Base-by-base conservation (phyloP, 2,113 vertebrate species). In the Menidia beryllina region DNA sequence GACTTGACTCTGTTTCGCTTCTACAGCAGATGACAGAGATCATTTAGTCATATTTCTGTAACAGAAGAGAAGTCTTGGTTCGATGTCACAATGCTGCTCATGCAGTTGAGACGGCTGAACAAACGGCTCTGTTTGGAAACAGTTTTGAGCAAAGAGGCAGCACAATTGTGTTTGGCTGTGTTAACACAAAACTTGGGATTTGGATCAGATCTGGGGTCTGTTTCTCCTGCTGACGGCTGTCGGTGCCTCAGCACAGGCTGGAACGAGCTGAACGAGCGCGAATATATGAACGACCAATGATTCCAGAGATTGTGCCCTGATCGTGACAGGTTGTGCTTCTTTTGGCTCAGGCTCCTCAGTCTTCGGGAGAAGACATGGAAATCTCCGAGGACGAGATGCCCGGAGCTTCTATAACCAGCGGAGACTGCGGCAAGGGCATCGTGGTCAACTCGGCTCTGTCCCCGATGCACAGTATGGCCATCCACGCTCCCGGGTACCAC, bases 321-420 rank as follows among this genome's bases (percentile, higher is more conserved):
- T 59, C 23, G 38, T 79, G 41, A 84, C 56, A 10, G 1, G 11
- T 50, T 73, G n/a, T 59, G 11, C n/a, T 3, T 59, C n/a, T 83
- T 41, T 38, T 25, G 49, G 0, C 30, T 0, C 87, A 99, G 98
- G 91, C 86, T 81, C 94, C 95, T 79, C 96, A 96, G 81, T 99
- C 97, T 19, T 99, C 98, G 0, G 97, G 97, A 4, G 98, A 99
- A 80, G 98, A 99, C 91, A 99, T 99, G 98, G 98, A 99, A 78
- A 99, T 99, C 91, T 99, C 98, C 0, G 98, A 99, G 0, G 97
- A 98, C 0, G 98, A 99, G 93, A 96, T 96, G 95, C 96, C 94
- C 2, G 93, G 94, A 0, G 94, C 96, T 0, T 95, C 97, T 0
- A 95, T 94, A 89, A 90, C 93, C 72, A 91, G 95, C 0, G 93